A percentile compares a stretch with the other conserved stretches of the same genome.
These are phyloP conservation scores for Caenorhabditis uteleia DNA, from an alignment of 2,888 invertebrate species.

Conservation along the genomic window DNA sequence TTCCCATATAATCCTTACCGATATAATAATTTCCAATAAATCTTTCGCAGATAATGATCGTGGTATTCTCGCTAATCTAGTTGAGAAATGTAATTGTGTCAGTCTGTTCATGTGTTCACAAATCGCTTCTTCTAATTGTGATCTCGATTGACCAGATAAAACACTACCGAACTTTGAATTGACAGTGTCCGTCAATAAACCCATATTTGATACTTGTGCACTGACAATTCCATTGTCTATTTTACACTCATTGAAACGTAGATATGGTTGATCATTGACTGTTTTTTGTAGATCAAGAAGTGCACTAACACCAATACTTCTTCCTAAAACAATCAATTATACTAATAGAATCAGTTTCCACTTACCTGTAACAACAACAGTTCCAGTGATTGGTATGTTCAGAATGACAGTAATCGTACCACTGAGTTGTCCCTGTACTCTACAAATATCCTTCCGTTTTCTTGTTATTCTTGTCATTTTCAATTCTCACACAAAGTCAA, in stretches of 20 bases:
- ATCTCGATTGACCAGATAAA: slow-evolving; percentile 48
- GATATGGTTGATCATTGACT: slow-evolving; percentile 56
- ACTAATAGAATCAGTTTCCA: background rate
- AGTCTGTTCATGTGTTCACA: slow-evolving; percentile 55
- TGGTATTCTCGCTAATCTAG: slow-evolving; percentile 48
- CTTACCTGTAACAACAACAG: slow-evolving; percentile 50
- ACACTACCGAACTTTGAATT: slow-evolving; percentile 56
- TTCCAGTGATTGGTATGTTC: slow-evolving; percentile 52
- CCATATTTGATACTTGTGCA: slow-evolving; percentile 62
- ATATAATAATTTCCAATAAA: slow-evolving; percentile 45
- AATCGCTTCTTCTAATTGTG: slow-evolving; percentile 52
- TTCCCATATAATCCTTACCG: slow-evolving; percentile 9
- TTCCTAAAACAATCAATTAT: slow-evolving; percentile 24
- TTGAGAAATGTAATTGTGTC: slow-evolving; percentile 54
- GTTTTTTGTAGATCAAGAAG: slow-evolving; percentile 55
- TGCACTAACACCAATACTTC: slow-evolving; percentile 52
- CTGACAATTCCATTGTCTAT: slow-evolving; percentile 54
- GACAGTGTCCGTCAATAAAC: slow-evolving; percentile 65
- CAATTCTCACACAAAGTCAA: slow-evolving; percentile 56
- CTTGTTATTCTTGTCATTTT: background rate
- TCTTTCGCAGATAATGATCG: slow-evolving; percentile 51
- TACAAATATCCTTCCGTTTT: slow-evolving; percentile 7
- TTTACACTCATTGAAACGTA: slow-evolving; percentile 49
- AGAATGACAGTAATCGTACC: slow-evolving; percentile 57
- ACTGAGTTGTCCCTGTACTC: slow-evolving; percentile 52